Evolutionary conservation across 2,888 invertebrate species (phyloP), one percentile per base, ranked within the genome.

Genomic region (Athalia circularis): DNA sequence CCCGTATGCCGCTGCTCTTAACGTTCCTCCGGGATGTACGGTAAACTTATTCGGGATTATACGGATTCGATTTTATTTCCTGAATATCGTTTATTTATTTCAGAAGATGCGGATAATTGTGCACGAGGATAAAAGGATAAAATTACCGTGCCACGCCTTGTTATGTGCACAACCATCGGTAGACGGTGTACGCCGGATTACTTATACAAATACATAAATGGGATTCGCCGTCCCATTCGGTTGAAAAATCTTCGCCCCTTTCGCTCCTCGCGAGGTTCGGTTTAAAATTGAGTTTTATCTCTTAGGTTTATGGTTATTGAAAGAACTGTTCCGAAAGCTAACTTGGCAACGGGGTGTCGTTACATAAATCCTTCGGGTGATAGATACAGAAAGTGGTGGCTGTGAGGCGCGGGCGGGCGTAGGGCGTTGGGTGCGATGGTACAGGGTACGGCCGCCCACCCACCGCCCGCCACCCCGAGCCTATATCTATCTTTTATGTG

Each of bases 211-310:
- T 29, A 29, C 29, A 29, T 29, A 29, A 2, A 29, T 9, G 50
- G 6, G 13, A 52, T 5, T 15, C 50, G 67, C 9, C 15, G 29
- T 52, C 52, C 29, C 6, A 15, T 52, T 13, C 5, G 50, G 15
- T 6, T 11, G 11, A 67, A 52, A 68, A 68, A 68, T 68, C 54
- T 54, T 68, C 68, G 68, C 8, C 52, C 2, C 47, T 67, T 8
- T 68, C 29, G 43, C 68, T 52, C 68, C 52, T 68, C 43, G 8
- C n/a, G 45, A 59, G 57, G n/a, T 72, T 59, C 57, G 72, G 72
- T 78, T 78, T 78, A 78, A 78, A 78, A 78, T 78, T 78, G 78
- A 78, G 78, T 78, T 78, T 78, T 78, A 78, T 78, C 78, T 78
- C 78, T 78, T 65, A 78, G 72, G 78, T 78, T 78, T 78, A 78